These are phyloP conservation scores for Eupithecia abbreviata DNA, from an alignment of 2,888 invertebrate genomes.

Conservation along the genomic window DNA sequence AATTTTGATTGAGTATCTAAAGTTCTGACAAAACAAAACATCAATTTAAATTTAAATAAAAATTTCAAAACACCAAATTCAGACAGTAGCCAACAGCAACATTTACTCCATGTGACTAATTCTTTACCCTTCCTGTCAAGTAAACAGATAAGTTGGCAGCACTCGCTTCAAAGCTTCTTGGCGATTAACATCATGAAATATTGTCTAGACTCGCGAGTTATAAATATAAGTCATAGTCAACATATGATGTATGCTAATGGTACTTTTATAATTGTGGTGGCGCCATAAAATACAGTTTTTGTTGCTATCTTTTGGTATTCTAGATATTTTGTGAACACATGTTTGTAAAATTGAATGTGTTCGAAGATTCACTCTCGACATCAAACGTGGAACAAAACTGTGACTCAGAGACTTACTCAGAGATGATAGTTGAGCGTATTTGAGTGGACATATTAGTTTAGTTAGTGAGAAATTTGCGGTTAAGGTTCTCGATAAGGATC, in stretches of 20 bases:
- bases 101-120: background rate
- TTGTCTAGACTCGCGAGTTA: constrained; percentile 10
- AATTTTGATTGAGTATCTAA: background rate
- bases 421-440: too few species aligned
- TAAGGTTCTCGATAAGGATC: background rate
- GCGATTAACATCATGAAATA: constrained; percentile 9
- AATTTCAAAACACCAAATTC: background rate
- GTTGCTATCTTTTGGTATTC: background rate
- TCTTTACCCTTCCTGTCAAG: background rate
- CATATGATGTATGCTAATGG: background rate
- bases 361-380: background rate
- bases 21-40: background rate
- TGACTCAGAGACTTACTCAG: background rate
- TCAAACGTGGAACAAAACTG: background rate
- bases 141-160: background rate
- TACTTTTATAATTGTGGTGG: background rate
- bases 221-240: background rate
- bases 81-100: background rate
- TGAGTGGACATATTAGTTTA: too few species aligned
- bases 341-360: background rate
- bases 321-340: background rate
- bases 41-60: background rate
- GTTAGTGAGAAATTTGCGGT: too few species aligned
- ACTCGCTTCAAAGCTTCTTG: background rate
- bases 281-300: background rate